Evolutionary conservation across 2,888 invertebrate species (phyloP), one percentile per base, ranked within the genome.

Genomic region (Drosophila colorata): DNA sequence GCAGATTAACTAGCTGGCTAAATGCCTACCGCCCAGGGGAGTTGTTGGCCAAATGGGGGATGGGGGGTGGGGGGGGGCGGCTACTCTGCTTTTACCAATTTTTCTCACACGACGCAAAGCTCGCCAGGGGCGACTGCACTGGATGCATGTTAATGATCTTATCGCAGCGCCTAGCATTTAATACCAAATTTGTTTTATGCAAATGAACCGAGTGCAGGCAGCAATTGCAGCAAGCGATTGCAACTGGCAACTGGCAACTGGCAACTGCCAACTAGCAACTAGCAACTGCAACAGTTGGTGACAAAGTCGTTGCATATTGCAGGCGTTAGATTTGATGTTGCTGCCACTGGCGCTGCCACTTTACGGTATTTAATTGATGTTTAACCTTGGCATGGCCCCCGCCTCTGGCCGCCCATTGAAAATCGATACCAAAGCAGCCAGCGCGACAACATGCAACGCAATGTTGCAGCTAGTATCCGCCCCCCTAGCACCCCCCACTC

Each of bases 111-210:
- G 57, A 40, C 52, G 40, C 18, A 41, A 44, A 44, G 44, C n/a
- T 31, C 28, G 43, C 16, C 35, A 44, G 51, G 51, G 41, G 49
- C 41, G 14, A 40, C 49, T 75, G 79, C 64, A 71, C 64, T 73
- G 64, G 61, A 77, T 64, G 69, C 83, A 73, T 77, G 79, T 77
- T 78, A 74, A 71, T 76, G 90, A 90, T 90, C 80, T 90, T 89
- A 89, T 89, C 90, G 74, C 52, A 53, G 65, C 69, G 79, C 55
- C 85, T 86, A 90, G 89, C 83, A 89, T 90, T 90, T 90, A 90
- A 89, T 89, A 85, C 88, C 87, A 89, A 89, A 89, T 90, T 89
- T 90, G 90, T 90, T 90, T 88, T 90, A 90, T 90, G 90, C 90
- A 90, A 89, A 89, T 90, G 89, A 87, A 86, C 84, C 68, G 69